phyloP scores from a whole-genome alignment of 2,113 vertebrate genomes.

The Hiodon alosoides region DNA sequence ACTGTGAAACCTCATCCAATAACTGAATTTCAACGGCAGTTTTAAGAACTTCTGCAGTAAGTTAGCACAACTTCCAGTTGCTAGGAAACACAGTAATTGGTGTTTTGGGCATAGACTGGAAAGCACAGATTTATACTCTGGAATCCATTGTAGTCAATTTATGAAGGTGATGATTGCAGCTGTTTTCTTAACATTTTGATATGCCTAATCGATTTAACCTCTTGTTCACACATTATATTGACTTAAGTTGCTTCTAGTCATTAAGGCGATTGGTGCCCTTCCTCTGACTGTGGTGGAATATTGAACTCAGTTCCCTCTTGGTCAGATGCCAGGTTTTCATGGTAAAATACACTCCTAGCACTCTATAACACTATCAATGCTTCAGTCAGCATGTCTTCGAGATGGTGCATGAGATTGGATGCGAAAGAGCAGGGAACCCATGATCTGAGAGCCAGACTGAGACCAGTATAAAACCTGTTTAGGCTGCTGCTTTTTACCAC shows the following conservation, averaged over 20 bases:
- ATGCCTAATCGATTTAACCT: constrained; percentile 20
- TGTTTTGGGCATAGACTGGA: constrained; percentile 16
- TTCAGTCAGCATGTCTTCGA: too few species aligned
- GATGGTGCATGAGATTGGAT: too few species aligned
- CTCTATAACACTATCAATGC: too few species aligned
- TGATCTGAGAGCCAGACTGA: too few species aligned
- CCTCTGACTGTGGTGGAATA: neutral
- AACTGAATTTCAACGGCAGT: neutral
- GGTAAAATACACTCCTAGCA: too few species aligned
- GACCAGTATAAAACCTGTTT: too few species aligned
- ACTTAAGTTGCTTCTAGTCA: constrained; percentile 11
- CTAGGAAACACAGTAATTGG: neutral
- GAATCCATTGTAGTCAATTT: constrained; percentile 11
- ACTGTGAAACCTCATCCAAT: neutral
- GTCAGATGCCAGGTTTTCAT: too few species aligned
- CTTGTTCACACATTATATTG: constrained; percentile 17
- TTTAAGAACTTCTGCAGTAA: neutral
- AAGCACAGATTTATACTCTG: neutral
- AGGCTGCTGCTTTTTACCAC: too few species aligned
- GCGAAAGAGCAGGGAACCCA: too few species aligned
- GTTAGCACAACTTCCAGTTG: neutral
- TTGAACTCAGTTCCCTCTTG: neutral
- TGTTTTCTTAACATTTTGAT: constrained; percentile 3
- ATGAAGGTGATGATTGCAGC: constrained; percentile 20
- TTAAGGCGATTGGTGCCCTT: constrained; percentile 1